phyloP scores from a whole-genome alignment of 2,113 vertebrate species.

The Oreochromis aureus region DNA sequence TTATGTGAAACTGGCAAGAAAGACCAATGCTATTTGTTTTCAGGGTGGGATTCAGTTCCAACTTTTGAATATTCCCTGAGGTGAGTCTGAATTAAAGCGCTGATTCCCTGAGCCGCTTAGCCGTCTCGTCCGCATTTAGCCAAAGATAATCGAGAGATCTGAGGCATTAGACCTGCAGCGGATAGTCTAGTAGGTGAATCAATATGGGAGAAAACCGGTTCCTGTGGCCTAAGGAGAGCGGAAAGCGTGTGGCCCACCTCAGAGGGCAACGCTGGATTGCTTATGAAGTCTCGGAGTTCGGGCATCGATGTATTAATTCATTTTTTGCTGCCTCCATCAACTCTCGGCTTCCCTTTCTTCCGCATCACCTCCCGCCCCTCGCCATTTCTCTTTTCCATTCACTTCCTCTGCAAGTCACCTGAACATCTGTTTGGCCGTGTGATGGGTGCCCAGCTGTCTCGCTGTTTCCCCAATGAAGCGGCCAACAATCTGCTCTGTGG shows the following conservation, averaged over 20 bases:
- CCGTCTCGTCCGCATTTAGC: conserved; percentile 36
- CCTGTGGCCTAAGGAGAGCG: not conserved
- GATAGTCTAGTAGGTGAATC: conserved; percentile 14
- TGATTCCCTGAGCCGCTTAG: conserved; percentile 41
- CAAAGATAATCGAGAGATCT: conserved; percentile 59
- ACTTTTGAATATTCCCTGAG: conserved; percentile 16
- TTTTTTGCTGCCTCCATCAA: not conserved
- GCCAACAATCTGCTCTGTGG: conserved; percentile 63
- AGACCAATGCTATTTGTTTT: conserved; percentile 8
- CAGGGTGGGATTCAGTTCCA: conserved; percentile 30
- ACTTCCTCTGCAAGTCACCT: conserved; percentile 51
- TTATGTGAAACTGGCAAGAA: not conserved
- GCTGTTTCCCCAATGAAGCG: conserved; percentile 43
- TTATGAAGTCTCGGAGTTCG: conserved; percentile 41
- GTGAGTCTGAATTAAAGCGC: conserved; percentile 24
- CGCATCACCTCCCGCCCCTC: not conserved
- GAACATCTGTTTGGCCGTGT: conserved; percentile 64
- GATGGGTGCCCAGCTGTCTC: conserved; percentile 65
- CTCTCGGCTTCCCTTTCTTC: not conserved
- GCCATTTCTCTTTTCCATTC: conserved; percentile 4
- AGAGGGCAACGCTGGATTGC: not conserved
- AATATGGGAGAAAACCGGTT: conserved; percentile 25
- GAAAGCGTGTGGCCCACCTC: conserved; percentile 6
- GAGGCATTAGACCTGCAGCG: conserved; percentile 45
- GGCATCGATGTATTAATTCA: conserved; percentile 9